Evolutionary conservation across 2,888 invertebrate species (phyloP).

Genomic region (Steinernema carpocapsae): DNA sequence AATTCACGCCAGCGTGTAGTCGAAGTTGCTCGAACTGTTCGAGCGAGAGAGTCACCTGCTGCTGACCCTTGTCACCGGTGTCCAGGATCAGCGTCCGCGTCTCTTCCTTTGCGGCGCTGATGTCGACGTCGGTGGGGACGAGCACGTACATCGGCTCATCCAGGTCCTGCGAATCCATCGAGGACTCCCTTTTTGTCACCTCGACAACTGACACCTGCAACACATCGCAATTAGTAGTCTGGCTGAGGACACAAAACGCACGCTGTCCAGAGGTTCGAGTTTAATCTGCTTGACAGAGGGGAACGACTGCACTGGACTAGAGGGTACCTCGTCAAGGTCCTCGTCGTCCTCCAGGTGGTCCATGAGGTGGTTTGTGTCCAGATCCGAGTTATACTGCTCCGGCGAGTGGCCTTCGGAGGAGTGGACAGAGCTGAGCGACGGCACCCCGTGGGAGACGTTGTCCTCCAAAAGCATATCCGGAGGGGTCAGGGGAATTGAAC

Average conservation of each 20-base stretch:
- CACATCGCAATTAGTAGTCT: neutral
- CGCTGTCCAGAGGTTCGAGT: neutral
- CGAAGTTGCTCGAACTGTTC: constrained; percentile 32
- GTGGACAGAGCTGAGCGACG: constrained; percentile 15
- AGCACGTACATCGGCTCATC: constrained; percentile 21
- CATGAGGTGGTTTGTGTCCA: constrained; percentile 9
- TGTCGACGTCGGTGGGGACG: constrained; percentile 28
- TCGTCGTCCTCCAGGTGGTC: constrained; percentile 5
- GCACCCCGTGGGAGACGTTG: constrained; percentile 16
- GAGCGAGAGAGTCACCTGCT: constrained; percentile 28
- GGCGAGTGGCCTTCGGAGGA: constrained; percentile 17
- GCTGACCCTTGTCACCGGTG: constrained; percentile 27
- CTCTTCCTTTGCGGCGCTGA: constrained; percentile 22
- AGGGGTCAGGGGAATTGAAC: constrained; percentile 7
- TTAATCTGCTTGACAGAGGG: neutral
- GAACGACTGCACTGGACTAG: neutral
- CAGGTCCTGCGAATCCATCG: neutral
- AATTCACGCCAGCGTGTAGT: constrained; percentile 32
- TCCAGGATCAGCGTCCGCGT: constrained; percentile 21
- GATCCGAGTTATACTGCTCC: constrained; percentile 4
- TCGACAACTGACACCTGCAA: neutral
- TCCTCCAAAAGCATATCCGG: constrained; percentile 16
- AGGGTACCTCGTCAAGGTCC: neutral
- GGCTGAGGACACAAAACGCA: neutral
- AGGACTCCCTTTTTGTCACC: neutral